phyloP scores from a whole-genome alignment of 2,888 invertebrate species.

The Trachelus iudaicus region DNA sequence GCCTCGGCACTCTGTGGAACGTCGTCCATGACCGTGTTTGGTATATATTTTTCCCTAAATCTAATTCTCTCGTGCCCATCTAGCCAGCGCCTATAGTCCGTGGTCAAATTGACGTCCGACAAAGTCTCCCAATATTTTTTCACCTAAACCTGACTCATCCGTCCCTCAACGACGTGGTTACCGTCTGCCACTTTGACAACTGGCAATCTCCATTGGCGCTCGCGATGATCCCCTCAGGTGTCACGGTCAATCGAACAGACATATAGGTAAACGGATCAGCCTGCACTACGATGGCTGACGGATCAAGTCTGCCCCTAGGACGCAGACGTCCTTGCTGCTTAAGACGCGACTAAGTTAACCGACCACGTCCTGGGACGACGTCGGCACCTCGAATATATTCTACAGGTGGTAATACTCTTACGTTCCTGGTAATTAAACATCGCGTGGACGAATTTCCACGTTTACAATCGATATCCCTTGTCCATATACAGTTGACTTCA shows the following conservation, averaged over 20 bases:
- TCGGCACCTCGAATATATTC: background rate
- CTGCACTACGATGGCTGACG: background rate
- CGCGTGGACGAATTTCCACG: background rate
- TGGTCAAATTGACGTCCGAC: too few relatives aligned
- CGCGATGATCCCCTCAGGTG: background rate
- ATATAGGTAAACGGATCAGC: background rate
- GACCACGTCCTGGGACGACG: background rate
- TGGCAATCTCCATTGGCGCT: background rate
- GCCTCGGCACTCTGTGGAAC: background rate
- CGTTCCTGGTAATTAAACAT: background rate
- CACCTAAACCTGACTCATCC: background rate
- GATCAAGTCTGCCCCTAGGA: background rate
- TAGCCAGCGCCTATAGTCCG: too few relatives aligned
- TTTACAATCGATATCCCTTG: background rate
- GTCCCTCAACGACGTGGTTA: background rate
- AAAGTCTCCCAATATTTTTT: background rate
- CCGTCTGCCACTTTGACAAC: background rate
- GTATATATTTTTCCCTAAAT: slow-evolving; percentile 21
- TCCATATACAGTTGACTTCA: background rate
- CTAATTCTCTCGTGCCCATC: too few relatives aligned
- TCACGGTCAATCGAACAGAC: background rate
- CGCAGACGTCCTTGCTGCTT: too few relatives aligned
- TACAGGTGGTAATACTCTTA: background rate
- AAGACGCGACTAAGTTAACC: too few relatives aligned
- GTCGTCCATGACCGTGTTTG: slow-evolving; percentile 27